phyloP scores from a whole-genome alignment of 2,113 vertebrate species.

The Sturnus vulgaris region DNA sequence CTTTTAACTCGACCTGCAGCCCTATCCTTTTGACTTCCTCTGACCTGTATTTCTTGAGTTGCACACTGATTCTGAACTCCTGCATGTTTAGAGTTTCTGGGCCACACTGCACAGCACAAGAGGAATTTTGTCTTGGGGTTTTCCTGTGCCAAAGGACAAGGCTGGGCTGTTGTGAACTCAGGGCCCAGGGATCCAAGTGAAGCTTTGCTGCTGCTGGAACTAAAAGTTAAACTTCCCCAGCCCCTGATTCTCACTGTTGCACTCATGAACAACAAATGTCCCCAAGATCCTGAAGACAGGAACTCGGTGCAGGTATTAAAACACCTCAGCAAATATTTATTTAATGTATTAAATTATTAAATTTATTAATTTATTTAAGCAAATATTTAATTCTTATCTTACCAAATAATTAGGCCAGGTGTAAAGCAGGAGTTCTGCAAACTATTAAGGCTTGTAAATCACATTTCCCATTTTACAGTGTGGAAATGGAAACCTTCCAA shows the following conservation, averaged over 20 bases:
- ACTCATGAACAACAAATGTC: background rate
- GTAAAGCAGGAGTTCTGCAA: background rate
- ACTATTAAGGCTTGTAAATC: background rate
- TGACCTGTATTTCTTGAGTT: background rate
- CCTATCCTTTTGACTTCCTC: background rate
- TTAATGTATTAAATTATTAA: too few species aligned
- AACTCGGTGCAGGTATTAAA: background rate
- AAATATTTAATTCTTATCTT: background rate
- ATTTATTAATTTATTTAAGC: background rate
- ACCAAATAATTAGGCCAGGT: background rate
- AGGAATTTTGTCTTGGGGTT: background rate
- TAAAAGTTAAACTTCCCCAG: background rate
- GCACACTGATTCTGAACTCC: background rate
- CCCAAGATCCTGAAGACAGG: background rate
- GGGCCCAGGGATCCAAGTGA: background rate
- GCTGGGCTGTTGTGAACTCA: background rate
- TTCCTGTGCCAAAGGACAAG: background rate
- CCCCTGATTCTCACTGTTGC: background rate
- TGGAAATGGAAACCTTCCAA: background rate
- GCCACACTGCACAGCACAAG: background rate
- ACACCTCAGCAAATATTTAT: background rate
- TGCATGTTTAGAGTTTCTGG: background rate
- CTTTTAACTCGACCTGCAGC: background rate
- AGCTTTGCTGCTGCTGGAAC: background rate
- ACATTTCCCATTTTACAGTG: background rate